Evolutionary conservation across 2,888 invertebrate species (phyloP), one percentile per base, ranked within the genome.

Genomic region (Ichneumoninae sp.): DNA sequence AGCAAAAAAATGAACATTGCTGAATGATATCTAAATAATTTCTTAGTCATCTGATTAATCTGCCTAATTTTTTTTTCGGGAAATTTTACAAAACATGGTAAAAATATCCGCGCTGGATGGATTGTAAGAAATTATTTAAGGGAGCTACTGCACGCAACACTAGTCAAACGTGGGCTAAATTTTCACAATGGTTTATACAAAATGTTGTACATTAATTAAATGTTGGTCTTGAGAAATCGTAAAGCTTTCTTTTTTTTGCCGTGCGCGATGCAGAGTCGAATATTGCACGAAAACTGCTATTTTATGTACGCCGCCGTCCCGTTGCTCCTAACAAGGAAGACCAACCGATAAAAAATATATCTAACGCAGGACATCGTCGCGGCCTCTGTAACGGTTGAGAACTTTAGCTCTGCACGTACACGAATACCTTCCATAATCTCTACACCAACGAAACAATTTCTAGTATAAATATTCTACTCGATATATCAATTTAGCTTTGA

Each of bases 281-380:
- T 10, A 40, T 40, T 40, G 40, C 40, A 40, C 40, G 40, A 40
- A 40, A 40, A 40, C 40, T 40, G 1, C 7, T 1, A 36, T 3
- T 10, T 40, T 33, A 33, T 33, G 6, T 7, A 33, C 33, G 33
- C 33, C 33, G 6, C 33, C 33, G 6, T 44, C 13, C 40, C 30
- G 13, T 74, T 44, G 22, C 6, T 22, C n/a, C 54, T 54, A 10
- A 19, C 71, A n/a, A 16, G 10, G 44, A 60, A 70, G 47, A 33
- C 22, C 33, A 73, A 44, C 54, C 22, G 66, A 80, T 36, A 68
- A 52, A 70, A 78, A 19, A 60, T 40, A 79, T 54, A 19, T 63
- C 4, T 65, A 73, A 73, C 80, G 33, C 19, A 30, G 4, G 36
- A 70, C 47, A 50, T 70, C 33, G 33, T 70, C 36, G 50, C n/a